Percentiles rank a stretch among this genome's conserved stretches.
These are phyloP conservation scores for Clarias macrocephalus DNA, from an alignment of 2,113 vertebrate species.

Conservation along the genomic window DNA sequence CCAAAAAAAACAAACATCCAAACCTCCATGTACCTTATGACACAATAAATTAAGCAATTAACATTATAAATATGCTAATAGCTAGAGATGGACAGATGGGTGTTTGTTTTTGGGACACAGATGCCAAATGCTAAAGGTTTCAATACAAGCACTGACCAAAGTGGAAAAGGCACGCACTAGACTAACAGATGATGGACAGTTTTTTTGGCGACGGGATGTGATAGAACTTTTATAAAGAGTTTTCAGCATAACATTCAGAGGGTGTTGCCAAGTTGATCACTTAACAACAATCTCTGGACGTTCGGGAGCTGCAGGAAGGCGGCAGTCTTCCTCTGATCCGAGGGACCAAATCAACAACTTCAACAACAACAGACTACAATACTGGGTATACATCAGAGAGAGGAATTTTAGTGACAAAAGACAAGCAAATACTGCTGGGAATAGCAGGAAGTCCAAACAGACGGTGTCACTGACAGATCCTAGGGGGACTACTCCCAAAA, in stretches of 20 bases:
- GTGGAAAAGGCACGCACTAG: too few species aligned
- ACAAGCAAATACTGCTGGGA: background rate
- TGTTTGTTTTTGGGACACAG: background rate
- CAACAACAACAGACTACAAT: background rate
- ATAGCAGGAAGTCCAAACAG: slow-evolving; percentile 33
- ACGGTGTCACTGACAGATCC: slow-evolving; percentile 27
- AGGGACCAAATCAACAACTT: background rate
- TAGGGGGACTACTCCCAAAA: background rate
- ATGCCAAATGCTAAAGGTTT: background rate
- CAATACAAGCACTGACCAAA: background rate
- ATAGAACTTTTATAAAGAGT: too few species aligned
- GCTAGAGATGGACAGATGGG: background rate
- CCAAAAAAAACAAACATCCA: too few species aligned
- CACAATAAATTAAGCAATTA: background rate
- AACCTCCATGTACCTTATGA: background rate
- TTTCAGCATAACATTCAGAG: background rate
- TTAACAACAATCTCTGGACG: background rate
- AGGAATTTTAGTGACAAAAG: background rate
- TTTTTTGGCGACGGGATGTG: background rate
- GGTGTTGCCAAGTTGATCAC: background rate
- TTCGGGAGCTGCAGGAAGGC: background rate
- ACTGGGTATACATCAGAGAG: background rate
- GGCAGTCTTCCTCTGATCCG: background rate
- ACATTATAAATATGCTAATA: background rate
- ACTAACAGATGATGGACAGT: background rate